Base-by-base conservation (phyloP, 2,888 invertebrate species). In the Cerastis leucographa region DNA sequence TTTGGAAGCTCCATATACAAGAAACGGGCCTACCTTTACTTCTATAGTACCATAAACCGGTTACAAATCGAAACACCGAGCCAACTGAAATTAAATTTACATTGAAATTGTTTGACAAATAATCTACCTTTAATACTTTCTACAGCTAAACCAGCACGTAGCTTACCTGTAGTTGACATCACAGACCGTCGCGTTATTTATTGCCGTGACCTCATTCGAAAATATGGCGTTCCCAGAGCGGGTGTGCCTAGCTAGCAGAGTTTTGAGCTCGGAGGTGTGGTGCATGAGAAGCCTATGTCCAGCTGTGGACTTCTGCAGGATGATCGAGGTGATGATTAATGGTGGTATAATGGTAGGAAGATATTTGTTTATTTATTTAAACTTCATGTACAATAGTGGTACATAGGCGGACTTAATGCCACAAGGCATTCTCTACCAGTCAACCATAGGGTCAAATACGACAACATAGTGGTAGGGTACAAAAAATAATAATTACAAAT, bases 91-190 rank as follows among this genome's bases (percentile, higher is more conserved):
- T n/a, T 19, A 11, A 71, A 51, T 49, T 71, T 51, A 72, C 2
- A n/a, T 71, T 17, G 19, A 42, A 49, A n/a, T 71, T 71, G 29
- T 42, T 80, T 12, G 19, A 8, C n/a, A 59, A 76, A 59, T 59
- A 80, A 35, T 61, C 17, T 64, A 19, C 22, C 17, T 80, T 12
- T 49, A 71, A 71, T 29, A 46, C 61, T 40, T 62, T 22, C 35
- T 46, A 40, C n/a, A 61, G 19, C n/a, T 19, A 46, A 40, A 4
- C 81, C 51, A 19, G 49, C 80, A 80, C 71, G 42, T 59, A 35
- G 61, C 49, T 35, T n/a, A 77, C 75, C 77, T 81, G 75, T n/a
- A 29, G 19, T 14, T 81, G 75, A 74, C 62, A 74, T 54, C n/a
- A 29, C 75, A 25, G 40, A 49, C n/a, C 56, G n/a, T 14, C 14